Evolutionary conservation across 2,797 vertebrate genomes (phyloP), one percentile per base, ranked within the genome.

Genomic region (Todus mexicanus): DNA sequence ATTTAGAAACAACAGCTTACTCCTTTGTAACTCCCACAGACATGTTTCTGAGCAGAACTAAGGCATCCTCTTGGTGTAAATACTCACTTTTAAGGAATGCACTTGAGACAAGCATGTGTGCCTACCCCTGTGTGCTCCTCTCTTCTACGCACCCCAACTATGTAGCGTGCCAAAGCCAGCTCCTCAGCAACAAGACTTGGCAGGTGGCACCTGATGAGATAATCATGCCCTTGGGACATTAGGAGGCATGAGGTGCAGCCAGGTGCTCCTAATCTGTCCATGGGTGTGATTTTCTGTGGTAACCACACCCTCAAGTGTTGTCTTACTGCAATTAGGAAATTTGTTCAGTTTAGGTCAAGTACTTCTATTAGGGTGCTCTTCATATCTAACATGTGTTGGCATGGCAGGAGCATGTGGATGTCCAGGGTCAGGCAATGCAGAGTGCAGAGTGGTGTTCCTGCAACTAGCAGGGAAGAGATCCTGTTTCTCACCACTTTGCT

Each of bases 121-220:
- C 40, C 73, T 80, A 65, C 65, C 66, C 59, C 66, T 47, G 22
- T 48, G 8, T 47, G 70, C 70, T 86, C 63, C 54, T 68, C 59
- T 84, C 53, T 47, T 72, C 53, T 92, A 64, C 90, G 80, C 88
- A 84, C 66, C 84, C 38, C 26, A 61, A 12, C 47, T 31, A 4
- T 3, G 2, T 53, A 25, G 63, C 2, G 1, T 89, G 68, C 86
- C 80, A 87, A 60, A 69, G 88, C 68, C 72, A 80, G 89, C 50
- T 65, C 48, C 87, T 92, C 87, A 82, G 89, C 89, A 94, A 92
- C 84, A 96, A 89, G 94, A 59, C 61, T 95, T 95, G 92, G 92
- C 95, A 95, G 72, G 84, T 90, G 93, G 70, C 81, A 92, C 27
- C 85, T 75, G 84, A 84, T 94, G 96, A 95, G 87, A 94, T 93